Conservation (phyloP, 1,140 invertebrate species). For the Drosophila pandora region DNA sequence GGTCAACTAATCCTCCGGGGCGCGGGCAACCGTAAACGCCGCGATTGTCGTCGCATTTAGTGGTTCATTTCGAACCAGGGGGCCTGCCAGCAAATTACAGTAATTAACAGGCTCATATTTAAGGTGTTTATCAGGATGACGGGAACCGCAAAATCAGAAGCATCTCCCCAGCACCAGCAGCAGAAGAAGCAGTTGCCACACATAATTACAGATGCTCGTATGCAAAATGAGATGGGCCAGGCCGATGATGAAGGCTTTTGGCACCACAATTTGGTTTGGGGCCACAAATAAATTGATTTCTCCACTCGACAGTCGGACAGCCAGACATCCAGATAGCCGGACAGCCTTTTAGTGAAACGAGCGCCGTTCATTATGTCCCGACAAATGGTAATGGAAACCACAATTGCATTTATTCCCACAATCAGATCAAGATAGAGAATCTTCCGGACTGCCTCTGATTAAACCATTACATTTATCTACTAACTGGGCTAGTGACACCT, state of each 20-base stretch:
- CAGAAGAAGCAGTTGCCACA: slow-evolving; percentile 2
- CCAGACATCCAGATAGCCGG: slow-evolving; percentile 1
- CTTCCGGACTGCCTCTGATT: slow-evolving; percentile 33
- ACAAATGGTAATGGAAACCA: slow-evolving; percentile 6
- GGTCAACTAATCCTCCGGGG: slow-evolving; percentile 71
- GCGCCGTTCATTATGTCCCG: slow-evolving; percentile 33
- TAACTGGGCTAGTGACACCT: slow-evolving; percentile 45
- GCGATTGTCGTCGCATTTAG: slow-evolving; percentile 64
- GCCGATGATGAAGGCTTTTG: slow-evolving; percentile 31
- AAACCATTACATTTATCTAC: slow-evolving; percentile 65
- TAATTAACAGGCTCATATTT: slow-evolving; percentile 66
- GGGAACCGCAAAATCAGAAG: not conserved
- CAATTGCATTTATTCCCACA: slow-evolving; percentile 15
- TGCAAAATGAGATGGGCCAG: slow-evolving; percentile 40
- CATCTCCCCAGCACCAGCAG: not conserved
- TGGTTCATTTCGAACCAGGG: slow-evolving; percentile 36
- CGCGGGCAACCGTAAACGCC: slow-evolving; percentile 15
- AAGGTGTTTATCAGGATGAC: slow-evolving; percentile 69
- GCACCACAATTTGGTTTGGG: slow-evolving; percentile 62
- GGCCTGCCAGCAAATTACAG: slow-evolving; percentile 56
- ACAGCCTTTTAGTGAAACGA: slow-evolving; percentile 59
- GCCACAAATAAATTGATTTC: slow-evolving; percentile 66
- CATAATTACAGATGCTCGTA: slow-evolving; percentile 43
- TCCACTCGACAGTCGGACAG: slow-evolving; percentile 6
- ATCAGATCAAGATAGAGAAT: too few relatives aligned